A percentile compares a stretch with the other conserved stretches of the same genome.
phyloP scores from a whole-genome alignment of 2,888 invertebrate species.

The Crepidodera aurea region DNA sequence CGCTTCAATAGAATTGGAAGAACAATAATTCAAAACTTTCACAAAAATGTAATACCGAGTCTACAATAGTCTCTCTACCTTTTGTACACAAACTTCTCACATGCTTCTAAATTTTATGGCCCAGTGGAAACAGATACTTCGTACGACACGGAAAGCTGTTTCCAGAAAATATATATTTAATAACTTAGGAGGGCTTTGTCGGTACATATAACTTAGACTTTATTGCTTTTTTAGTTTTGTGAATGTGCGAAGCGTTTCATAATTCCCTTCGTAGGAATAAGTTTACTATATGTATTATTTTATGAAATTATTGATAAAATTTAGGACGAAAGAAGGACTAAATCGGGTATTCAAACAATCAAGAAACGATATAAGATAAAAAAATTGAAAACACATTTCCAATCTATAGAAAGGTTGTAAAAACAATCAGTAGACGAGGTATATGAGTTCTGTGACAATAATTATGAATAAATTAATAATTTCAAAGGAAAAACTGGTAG shows the following conservation, averaged over 20 bases:
- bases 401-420: too few species aligned
- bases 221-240: slow-evolving; percentile 6
- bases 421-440: too few species aligned
- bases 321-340: too few species aligned
- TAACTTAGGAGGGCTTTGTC: slow-evolving; percentile 14
- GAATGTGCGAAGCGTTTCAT: slow-evolving; percentile 4
- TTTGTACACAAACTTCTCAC: slow-evolving; percentile 12
- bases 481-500: too few species aligned
- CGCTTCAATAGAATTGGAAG: background rate
- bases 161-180: slow-evolving; percentile 18
- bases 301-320: too few species aligned
- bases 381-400: too few species aligned
- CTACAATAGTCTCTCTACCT: slow-evolving; percentile 1
- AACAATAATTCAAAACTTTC: slow-evolving; percentile 9
- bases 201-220: slow-evolving; percentile 15
- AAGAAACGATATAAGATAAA: too few species aligned
- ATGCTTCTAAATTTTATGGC: slow-evolving; percentile 9
- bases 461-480: too few species aligned
- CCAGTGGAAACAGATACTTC: slow-evolving; percentile 11
- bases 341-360: too few species aligned
- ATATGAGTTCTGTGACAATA: too few species aligned
- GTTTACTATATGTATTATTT: background rate
- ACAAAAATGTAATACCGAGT: background rate
- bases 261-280: background rate
- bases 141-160: slow-evolving; percentile 10